Percentiles rank a stretch among this genome's conserved stretches.
phyloP scores from a whole-genome alignment of 2,888 invertebrate species.

The Venustoraphidia nigricollis region DNA sequence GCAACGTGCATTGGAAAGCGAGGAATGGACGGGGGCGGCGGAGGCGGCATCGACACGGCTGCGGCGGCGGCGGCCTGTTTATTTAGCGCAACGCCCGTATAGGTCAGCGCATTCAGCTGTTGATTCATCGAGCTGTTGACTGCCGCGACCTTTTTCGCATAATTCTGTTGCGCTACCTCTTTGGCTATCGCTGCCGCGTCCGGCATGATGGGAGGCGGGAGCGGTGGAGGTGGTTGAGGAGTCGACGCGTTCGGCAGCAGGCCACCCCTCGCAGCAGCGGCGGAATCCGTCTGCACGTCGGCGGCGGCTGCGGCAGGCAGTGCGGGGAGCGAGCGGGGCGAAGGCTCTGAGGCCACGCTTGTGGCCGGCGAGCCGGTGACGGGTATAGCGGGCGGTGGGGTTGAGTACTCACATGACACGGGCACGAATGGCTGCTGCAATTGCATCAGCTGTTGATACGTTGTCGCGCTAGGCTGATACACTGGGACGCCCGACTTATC shows the following conservation, averaged over 20 bases:
- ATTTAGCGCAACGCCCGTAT: conserved; percentile 55
- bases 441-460: conserved; percentile 91
- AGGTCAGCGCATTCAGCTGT: conserved; percentile 41
- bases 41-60: conserved; percentile 27
- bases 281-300: conserved; percentile 19
- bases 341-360: conserved; percentile 18
- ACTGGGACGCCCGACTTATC: conserved; percentile 94
- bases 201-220: conserved; percentile 20
- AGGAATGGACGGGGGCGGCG: conserved; percentile 18
- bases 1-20: conserved; percentile 16
- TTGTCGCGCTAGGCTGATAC: conserved; percentile 82
- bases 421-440: conserved; percentile 88
- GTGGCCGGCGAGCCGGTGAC: conserved; percentile 14
- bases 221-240: conserved; percentile 12
- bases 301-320: conserved; percentile 19
- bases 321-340: conserved; percentile 16
- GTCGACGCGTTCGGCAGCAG: conserved; percentile 23
- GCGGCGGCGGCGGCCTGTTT: conserved; percentile 34
- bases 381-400: conserved; percentile 40
- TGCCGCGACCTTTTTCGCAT: conserved; percentile 52
- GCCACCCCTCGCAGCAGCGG: conserved; percentile 17
- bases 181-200: conserved; percentile 58
- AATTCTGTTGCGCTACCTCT: conserved; percentile 71
- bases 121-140: conserved; percentile 21
- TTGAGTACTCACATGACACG: conserved; percentile 96